Percentiles rank a stretch among this genome's conserved stretches.
These are phyloP conservation scores for Osmerus eperlanus DNA, from an alignment of 2,113 vertebrate species.

Conservation along the genomic window DNA sequence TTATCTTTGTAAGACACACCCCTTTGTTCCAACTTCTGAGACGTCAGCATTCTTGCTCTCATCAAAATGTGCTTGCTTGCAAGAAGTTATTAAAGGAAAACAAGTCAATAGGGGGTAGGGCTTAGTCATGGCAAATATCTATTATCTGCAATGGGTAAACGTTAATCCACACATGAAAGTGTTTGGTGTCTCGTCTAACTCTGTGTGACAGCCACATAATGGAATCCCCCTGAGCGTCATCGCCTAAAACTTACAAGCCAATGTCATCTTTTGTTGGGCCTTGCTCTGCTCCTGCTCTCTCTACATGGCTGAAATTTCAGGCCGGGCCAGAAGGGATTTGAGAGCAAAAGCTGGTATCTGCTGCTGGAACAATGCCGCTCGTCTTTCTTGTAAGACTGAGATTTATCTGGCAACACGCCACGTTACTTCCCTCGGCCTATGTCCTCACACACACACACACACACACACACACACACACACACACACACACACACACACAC, in stretches of 20 bases:
- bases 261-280: slow-evolving; percentile 78
- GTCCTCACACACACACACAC: slow-evolving; percentile 7
- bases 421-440: slow-evolving; percentile 34
- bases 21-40: slow-evolving; percentile 54
- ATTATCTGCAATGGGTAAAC: slow-evolving; percentile 75
- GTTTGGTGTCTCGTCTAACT: slow-evolving; percentile 77
- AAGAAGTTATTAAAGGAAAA: slow-evolving; percentile 69
- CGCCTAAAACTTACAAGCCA: slow-evolving; percentile 66
- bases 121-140: slow-evolving; percentile 75
- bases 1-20: slow-evolving; percentile 47
- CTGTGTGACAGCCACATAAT: slow-evolving; percentile 80
- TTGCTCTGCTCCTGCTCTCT: slow-evolving; percentile 61
- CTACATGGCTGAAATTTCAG: slow-evolving; percentile 67
- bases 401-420: slow-evolving; percentile 43
- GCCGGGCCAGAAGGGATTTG: slow-evolving; percentile 65
- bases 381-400: slow-evolving; percentile 55
- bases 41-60: slow-evolving; percentile 68
- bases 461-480: background rate
- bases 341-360: slow-evolving; percentile 63
- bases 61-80: slow-evolving; percentile 71
- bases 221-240: slow-evolving; percentile 69
- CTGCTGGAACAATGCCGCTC: slow-evolving; percentile 54
- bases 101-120: slow-evolving; percentile 68
- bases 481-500: background rate
- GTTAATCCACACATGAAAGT: slow-evolving; percentile 84